Conservation (phyloP, 2,797 vertebrate genomes). For the Cottoperca gobio region DNA sequence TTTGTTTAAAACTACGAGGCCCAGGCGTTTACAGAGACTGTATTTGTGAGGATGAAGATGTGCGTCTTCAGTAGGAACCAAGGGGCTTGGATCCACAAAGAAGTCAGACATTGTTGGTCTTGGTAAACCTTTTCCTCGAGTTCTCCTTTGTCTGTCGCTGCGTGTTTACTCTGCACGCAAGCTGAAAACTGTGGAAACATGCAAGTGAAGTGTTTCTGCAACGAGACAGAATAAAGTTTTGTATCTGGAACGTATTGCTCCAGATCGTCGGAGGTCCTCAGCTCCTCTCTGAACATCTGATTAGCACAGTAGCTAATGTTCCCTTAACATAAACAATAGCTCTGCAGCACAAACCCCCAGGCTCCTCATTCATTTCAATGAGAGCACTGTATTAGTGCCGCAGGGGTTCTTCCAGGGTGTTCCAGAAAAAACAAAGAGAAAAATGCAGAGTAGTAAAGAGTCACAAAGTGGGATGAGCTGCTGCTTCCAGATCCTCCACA, state of each 20-base stretch:
- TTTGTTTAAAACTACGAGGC: neutral
- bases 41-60: no score
- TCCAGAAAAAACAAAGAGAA: slow-evolving; percentile 12
- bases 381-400: slow-evolving; percentile 25
- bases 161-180: no score
- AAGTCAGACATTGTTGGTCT: no score
- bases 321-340: slow-evolving; percentile 28
- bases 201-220: neutral
- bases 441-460: slow-evolving; percentile 15
- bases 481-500: no score
- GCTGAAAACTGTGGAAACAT: neutral
- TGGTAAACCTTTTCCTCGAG: no score
- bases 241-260: no score
- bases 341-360: slow-evolving; percentile 11
- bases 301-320: slow-evolving; percentile 37
- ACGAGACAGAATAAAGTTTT: no score
- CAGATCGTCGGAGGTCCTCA: neutral
- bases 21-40: neutral
- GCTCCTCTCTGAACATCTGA: slow-evolving; percentile 21
- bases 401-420: slow-evolving; percentile 25
- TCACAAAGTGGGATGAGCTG: slow-evolving; percentile 41
- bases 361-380: slow-evolving; percentile 18
- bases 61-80: no score
- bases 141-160: no score
- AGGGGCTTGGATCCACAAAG: no score